Conservation (phyloP, 92 coral and sea anemone genomes). For the Zoanthus gigantus region DNA sequence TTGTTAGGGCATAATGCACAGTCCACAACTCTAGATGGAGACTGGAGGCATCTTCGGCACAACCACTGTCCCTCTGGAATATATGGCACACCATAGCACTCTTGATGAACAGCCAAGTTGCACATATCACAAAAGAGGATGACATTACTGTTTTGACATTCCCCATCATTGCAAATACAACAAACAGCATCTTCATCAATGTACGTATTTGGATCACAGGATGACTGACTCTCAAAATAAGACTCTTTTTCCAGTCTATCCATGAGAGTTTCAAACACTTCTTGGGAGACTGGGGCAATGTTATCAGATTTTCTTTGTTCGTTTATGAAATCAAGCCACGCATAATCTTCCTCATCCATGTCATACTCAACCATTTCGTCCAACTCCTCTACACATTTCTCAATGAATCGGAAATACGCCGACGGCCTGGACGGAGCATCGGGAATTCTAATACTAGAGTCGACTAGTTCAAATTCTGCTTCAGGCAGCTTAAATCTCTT, state of each 20-base stretch:
- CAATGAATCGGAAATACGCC: constrained; percentile 97
- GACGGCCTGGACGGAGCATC: constrained; percentile 97
- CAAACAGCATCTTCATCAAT: constrained; percentile 99
- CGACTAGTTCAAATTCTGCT: constrained; percentile 76
- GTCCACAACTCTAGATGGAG: constrained; percentile 98
- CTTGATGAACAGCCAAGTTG: constrained; percentile 98
- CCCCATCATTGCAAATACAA: constrained; percentile 99
- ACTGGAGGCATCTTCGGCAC: constrained; percentile 97
- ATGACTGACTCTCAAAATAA: constrained; percentile 96
- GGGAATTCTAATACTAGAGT: constrained; percentile 69
- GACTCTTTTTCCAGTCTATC: constrained; percentile 98
- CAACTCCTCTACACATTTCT: constrained; percentile 95
- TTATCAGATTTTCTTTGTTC: constrained; percentile 91
- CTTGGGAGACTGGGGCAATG: constrained; percentile 98
- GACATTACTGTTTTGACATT: constrained; percentile 98
- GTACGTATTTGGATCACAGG: constrained; percentile 98
- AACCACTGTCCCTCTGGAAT: constrained; percentile 99
- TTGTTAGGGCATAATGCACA: constrained; percentile 98
- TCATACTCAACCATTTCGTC: constrained; percentile 99
- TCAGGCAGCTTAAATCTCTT: constrained; percentile 71
- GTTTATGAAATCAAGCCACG: constrained; percentile 90
- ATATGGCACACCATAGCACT: constrained; percentile 99
- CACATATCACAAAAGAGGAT: constrained; percentile 99
- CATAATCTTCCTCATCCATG: constrained; percentile 98
- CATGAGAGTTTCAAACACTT: constrained; percentile 96